Conservation (phyloP, 2,797 vertebrate genomes). For the Erpetoichthys calabaricus region DNA sequence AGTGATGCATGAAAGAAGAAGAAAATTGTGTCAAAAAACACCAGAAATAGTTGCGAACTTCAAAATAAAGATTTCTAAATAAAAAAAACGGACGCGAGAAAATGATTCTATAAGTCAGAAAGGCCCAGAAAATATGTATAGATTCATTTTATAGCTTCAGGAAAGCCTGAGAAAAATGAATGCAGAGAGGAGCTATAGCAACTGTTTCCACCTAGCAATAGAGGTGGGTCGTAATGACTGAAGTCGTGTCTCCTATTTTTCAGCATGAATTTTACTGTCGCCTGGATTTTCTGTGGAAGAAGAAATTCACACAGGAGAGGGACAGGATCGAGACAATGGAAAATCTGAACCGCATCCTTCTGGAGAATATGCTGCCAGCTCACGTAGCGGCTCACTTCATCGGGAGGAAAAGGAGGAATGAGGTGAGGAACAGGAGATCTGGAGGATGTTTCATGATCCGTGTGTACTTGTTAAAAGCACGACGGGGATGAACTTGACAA, state of each 20-base stretch:
- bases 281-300: slow-evolving; percentile 69
- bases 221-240: not conserved
- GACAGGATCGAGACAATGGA: slow-evolving; percentile 79
- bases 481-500: no score
- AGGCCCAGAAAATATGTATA: no score
- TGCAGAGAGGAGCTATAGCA: not conserved
- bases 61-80: no score
- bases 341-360: slow-evolving; percentile 68
- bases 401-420: slow-evolving; percentile 59
- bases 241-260: not conserved
- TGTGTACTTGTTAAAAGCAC: no score
- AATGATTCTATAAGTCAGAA: no score
- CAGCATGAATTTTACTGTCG: slow-evolving; percentile 74
- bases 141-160: no score
- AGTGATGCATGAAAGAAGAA: no score
- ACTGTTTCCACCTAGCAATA: not conserved
- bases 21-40: no score
- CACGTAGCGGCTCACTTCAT: slow-evolving; percentile 71
- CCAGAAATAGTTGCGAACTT: no score
- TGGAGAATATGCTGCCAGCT: slow-evolving; percentile 70
- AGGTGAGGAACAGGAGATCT: slow-evolving; percentile 37
- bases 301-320: slow-evolving; percentile 55
- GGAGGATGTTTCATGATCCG: no score
- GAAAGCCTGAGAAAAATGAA: no score
- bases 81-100: no score